phyloP scores from a whole-genome alignment of 2,888 invertebrate genomes.

The Lottia scabra region DNA sequence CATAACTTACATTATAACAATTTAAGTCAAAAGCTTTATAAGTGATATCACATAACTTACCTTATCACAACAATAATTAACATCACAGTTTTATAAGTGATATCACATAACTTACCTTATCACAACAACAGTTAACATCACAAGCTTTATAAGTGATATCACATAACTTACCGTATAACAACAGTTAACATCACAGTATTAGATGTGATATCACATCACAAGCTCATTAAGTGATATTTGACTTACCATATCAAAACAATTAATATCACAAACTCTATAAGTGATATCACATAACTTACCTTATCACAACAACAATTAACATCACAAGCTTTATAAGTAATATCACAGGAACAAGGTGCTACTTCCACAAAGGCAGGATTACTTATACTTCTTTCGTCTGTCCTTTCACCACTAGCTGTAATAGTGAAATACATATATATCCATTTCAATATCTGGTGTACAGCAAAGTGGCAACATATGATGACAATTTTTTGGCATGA shows the following conservation, averaged over 20 bases:
- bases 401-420: conserved; percentile 31
- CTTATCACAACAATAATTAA: too few relatives aligned
- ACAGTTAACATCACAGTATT: background rate
- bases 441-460: too few relatives aligned
- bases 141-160: conserved; percentile 54
- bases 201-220: too few relatives aligned
- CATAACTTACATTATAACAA: conserved; percentile 31
- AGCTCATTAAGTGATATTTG: too few relatives aligned
- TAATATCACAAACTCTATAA: too few relatives aligned
- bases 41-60: too few relatives aligned
- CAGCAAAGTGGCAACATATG: too few relatives aligned
- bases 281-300: conserved; percentile 42
- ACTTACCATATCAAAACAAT: background rate
- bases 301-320: conserved; percentile 65
- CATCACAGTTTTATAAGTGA: too few relatives aligned
- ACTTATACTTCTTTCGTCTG: conserved; percentile 36
- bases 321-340: conserved; percentile 56
- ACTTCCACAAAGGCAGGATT: conserved; percentile 64
- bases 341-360: conserved; percentile 66
- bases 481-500: too few relatives aligned
- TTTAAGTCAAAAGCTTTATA: too few relatives aligned
- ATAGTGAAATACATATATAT: too few relatives aligned
- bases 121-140: conserved; percentile 65
- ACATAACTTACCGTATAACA: conserved; percentile 35
- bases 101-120: conserved; percentile 37